phyloP scores from a whole-genome alignment of 2,113 vertebrate species.

The Scomber japonicus region DNA sequence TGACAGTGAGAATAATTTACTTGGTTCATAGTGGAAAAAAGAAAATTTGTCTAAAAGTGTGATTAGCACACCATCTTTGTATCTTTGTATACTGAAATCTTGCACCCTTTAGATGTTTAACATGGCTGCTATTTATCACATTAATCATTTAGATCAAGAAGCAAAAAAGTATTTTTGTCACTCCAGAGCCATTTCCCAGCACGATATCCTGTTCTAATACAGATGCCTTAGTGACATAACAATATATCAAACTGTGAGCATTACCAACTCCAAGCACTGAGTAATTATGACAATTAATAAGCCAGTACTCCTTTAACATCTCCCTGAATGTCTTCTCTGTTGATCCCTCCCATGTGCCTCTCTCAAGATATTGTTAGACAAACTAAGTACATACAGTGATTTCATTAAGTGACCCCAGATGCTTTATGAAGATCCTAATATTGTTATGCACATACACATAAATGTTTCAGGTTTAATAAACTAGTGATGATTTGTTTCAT shows the following conservation, averaged over 20 bases:
- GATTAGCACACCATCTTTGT: slow-evolving; percentile 5
- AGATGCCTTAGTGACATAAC: not conserved
- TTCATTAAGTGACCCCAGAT: not conserved
- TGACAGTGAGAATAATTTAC: slow-evolving; percentile 13
- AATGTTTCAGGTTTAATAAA: not conserved
- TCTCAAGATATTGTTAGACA: not conserved
- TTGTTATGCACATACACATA: not conserved
- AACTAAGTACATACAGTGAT: not conserved
- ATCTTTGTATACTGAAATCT: not conserved
- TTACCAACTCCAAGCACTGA: not conserved
- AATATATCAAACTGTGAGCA: slow-evolving; percentile 10
- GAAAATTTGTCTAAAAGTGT: slow-evolving; percentile 28
- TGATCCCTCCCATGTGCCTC: not conserved
- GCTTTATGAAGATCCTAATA: not conserved
- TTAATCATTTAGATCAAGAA: slow-evolving; percentile 30
- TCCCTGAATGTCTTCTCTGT: not conserved
- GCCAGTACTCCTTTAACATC: no score
- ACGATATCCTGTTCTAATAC: not conserved
- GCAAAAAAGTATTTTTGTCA: slow-evolving; percentile 25
- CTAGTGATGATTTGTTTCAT: no score
- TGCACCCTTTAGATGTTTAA: slow-evolving; percentile 10
- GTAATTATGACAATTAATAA: not conserved
- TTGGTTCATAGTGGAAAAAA: not conserved
- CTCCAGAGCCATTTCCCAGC: slow-evolving; percentile 17
- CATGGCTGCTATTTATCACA: slow-evolving; percentile 2